Evolutionary conservation across 2,113 vertebrate genomes (phyloP).

Genomic region (Brachypodius melanocephalos): DNA sequence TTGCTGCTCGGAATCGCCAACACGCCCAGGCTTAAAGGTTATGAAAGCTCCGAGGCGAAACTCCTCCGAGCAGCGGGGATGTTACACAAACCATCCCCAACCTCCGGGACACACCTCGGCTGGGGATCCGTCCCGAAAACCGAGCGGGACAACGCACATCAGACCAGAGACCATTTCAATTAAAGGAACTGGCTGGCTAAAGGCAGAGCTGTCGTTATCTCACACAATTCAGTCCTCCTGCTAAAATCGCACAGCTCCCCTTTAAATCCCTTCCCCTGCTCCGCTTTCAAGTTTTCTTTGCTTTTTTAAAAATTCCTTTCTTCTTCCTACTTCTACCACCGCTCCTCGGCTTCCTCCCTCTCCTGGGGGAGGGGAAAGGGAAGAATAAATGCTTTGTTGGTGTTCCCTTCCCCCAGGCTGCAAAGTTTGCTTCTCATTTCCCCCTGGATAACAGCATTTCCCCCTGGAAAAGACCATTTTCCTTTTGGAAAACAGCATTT

Average conservation of each 20-base stretch:
- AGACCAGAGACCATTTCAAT: background rate
- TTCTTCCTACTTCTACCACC: slow-evolving; percentile 47
- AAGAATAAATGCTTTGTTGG: slow-evolving; percentile 65
- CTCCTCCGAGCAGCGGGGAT: background rate
- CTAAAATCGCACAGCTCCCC: background rate
- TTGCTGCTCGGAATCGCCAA: background rate
- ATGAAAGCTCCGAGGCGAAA: slow-evolving; percentile 17
- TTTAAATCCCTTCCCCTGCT: slow-evolving; percentile 26
- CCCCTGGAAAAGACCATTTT: too few relatives aligned
- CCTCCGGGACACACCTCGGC: background rate
- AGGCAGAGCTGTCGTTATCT: background rate
- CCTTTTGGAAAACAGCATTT: too few relatives aligned
- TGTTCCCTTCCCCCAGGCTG: slow-evolving; percentile 42
- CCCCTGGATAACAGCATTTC: background rate
- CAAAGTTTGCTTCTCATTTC: background rate
- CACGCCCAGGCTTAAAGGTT: slow-evolving; percentile 34
- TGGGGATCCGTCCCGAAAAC: background rate
- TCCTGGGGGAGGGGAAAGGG: slow-evolving; percentile 56
- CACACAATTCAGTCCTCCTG: background rate
- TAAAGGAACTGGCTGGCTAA: fast-evolving
- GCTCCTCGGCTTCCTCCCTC: slow-evolving; percentile 53
- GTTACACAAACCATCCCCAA: background rate
- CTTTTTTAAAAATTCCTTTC: slow-evolving; percentile 56
- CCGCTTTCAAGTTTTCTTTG: slow-evolving; percentile 32
- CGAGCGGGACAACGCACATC: fast-evolving